These are phyloP conservation scores for Ptyas mucosa DNA, from an alignment of 2,113 vertebrate species.

Conservation along the genomic window DNA sequence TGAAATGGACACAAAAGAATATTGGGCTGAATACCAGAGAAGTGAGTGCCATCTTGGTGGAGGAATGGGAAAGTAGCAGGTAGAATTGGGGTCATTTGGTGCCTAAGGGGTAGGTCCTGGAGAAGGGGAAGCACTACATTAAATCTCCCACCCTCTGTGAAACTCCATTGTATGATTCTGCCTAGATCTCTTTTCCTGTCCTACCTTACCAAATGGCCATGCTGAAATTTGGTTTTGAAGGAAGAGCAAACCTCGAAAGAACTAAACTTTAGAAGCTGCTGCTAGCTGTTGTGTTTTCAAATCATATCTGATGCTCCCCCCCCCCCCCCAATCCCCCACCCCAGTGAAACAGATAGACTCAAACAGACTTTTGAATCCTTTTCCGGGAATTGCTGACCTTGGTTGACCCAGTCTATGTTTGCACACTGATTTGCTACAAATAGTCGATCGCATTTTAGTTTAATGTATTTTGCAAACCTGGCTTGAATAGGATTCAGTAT, in stretches of 20 bases:
- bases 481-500: background rate
- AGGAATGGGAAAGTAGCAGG: background rate
- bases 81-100: too few relatives aligned
- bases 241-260: background rate
- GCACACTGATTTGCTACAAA: background rate
- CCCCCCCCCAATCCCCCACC: too few relatives aligned
- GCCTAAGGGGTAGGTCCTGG: background rate
- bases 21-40: background rate
- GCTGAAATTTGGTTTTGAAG: background rate
- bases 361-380: background rate
- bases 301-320: background rate
- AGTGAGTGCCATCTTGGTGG: background rate
- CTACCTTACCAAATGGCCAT: background rate
- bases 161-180: background rate
- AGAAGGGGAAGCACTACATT: background rate
- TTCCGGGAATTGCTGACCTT: background rate
- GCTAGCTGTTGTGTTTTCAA: background rate
- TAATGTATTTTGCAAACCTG: background rate
- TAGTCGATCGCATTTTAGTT: background rate
- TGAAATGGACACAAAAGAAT: background rate
- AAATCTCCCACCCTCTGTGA: background rate
- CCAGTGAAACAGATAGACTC: background rate
- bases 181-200: background rate
- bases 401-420: background rate
- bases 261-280: background rate